phyloP scores from a whole-genome alignment of 2,797 vertebrate genomes.

The Myotis pilosus region DNA sequence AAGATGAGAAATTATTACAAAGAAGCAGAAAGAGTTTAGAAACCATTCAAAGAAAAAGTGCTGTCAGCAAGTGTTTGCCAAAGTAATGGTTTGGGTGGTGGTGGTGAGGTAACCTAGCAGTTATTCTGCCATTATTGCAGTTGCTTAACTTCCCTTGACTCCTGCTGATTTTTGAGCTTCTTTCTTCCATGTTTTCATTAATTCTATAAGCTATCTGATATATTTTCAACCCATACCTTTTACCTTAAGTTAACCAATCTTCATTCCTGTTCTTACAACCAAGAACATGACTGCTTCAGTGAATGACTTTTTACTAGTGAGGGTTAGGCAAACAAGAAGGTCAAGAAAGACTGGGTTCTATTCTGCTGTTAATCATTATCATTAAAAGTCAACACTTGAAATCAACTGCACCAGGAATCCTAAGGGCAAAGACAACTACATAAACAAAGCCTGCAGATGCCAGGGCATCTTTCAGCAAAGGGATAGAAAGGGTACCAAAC shows the following conservation, averaged over 20 bases:
- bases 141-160: neutral
- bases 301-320: neutral
- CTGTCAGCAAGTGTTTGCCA: neutral
- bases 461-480: neutral
- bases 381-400: neutral
- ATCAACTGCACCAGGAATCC: neutral
- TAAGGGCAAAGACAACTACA: neutral
- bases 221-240: neutral
- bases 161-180: neutral
- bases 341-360: neutral
- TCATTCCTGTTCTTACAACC: neutral
- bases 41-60: neutral
- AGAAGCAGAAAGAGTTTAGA: neutral
- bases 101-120: neutral
- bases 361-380: neutral
- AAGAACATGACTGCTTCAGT: neutral
- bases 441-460: neutral
- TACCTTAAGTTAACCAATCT: neutral
- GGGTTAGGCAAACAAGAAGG: neutral
- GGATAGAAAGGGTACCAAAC: neutral
- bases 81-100: neutral
- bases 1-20: neutral
- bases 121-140: neutral
- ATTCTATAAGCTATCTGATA: neutral
- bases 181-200: neutral